Conservation (phyloP, 2,113 vertebrate genomes). For the Plestiodon gilberti region DNA sequence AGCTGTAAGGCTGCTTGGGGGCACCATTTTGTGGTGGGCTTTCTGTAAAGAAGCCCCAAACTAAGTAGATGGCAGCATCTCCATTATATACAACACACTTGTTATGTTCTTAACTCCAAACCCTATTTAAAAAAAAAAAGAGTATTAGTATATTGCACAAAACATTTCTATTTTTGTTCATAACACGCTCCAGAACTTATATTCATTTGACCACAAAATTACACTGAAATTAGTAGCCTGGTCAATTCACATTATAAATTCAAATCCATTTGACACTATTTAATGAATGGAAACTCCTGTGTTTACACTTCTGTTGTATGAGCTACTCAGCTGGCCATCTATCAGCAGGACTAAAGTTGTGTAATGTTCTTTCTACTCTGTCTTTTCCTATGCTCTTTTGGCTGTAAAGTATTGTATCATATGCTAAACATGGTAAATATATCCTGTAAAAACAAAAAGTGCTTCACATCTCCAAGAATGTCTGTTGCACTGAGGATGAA, state of each 20-base stretch:
- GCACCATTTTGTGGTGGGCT: background rate
- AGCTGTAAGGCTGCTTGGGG: background rate
- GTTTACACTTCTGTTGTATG: constrained; percentile 70
- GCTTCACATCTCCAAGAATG: constrained; percentile 78
- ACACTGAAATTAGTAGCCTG: constrained; percentile 58
- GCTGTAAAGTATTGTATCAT: constrained; percentile 81
- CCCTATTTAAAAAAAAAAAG: constrained; percentile 36
- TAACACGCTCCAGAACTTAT: constrained; percentile 63
- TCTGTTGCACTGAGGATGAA: constrained; percentile 84
- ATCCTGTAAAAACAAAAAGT: constrained; percentile 77
- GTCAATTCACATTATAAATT: constrained; percentile 48
- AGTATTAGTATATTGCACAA: constrained; percentile 15
- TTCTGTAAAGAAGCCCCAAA: background rate
- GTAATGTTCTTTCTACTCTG: constrained; percentile 81
- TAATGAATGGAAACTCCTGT: constrained; percentile 42
- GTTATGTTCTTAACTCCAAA: background rate
- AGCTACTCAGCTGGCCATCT: constrained; percentile 70
- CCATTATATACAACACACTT: background rate
- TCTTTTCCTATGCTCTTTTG: constrained; percentile 80
- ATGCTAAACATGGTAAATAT: constrained; percentile 78
- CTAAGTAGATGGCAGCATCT: background rate
- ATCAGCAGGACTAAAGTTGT: constrained; percentile 70
- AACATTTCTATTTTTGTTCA: constrained; percentile 62
- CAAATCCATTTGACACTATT: constrained; percentile 55
- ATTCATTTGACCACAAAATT: constrained; percentile 61